Conservation (phyloP, 2,797 vertebrate species). For the Lindbergichthys nudifrons region DNA sequence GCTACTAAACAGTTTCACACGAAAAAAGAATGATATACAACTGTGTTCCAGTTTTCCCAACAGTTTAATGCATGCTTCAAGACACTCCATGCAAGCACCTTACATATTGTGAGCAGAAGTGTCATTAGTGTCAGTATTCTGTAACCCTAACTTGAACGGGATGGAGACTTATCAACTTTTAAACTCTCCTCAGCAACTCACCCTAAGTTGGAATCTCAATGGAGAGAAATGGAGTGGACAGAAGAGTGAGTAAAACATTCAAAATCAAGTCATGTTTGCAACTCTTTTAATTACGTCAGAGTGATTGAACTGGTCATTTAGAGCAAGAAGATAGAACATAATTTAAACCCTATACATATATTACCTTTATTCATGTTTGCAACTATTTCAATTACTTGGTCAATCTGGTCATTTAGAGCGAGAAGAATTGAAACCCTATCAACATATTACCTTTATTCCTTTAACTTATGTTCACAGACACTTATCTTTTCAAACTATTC, state of each 20-base stretch:
- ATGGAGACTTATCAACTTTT: background rate
- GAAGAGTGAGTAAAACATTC: conserved; percentile 70
- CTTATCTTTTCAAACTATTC: background rate
- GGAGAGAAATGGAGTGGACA: conserved; percentile 75
- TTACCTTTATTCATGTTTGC: too few relatives aligned
- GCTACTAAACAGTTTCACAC: background rate
- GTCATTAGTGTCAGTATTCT: background rate
- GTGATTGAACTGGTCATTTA: too few relatives aligned
- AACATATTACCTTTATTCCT: background rate
- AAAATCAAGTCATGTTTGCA: background rate
- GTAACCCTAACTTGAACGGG: too few relatives aligned
- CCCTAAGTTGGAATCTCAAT: conserved; percentile 17
- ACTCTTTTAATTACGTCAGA: too few relatives aligned
- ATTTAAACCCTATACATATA: too few relatives aligned
- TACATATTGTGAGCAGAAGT: background rate
- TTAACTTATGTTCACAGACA: background rate
- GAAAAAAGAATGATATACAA: background rate
- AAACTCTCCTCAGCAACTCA: background rate
- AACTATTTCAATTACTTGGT: background rate
- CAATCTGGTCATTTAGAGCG: background rate
- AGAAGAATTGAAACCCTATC: background rate
- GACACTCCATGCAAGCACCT: background rate
- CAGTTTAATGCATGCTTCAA: background rate
- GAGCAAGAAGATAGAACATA: too few relatives aligned
- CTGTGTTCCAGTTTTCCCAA: background rate